Evolutionary conservation across 2,888 invertebrate genomes (phyloP).

Genomic region (Argyra leucocephala): DNA sequence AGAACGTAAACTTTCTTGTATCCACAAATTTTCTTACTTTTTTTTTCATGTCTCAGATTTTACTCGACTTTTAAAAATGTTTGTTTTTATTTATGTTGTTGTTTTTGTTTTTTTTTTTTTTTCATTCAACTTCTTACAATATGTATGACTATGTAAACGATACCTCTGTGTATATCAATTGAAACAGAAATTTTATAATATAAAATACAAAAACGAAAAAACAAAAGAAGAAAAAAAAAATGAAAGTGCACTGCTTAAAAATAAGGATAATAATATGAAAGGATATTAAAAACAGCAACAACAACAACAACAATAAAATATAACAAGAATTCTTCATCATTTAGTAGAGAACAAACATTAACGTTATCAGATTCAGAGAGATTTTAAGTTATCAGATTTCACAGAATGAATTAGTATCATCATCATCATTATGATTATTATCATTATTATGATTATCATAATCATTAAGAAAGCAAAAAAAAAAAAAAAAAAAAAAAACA

Average conservation of each 20-base stretch:
- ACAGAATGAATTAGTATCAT: background rate
- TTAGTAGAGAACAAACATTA: background rate
- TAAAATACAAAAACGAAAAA: too few species aligned
- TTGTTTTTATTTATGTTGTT: too few species aligned
- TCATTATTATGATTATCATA: background rate
- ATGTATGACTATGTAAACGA: background rate
- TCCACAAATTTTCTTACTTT: background rate
- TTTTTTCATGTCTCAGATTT: too few species aligned
- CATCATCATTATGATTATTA: background rate
- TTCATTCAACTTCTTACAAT: background rate
- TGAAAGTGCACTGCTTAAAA: background rate
- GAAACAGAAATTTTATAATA: background rate
- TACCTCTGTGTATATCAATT: background rate
- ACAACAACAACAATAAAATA: background rate
- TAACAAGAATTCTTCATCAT: background rate
- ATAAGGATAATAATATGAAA: background rate
- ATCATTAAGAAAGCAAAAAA: background rate
- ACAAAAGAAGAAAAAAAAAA: background rate
- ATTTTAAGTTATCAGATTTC: background rate
- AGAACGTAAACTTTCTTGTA: too few species aligned
- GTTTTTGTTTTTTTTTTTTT: background rate
- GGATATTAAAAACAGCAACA: background rate
- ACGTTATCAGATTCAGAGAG: background rate
- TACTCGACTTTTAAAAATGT: too few species aligned
- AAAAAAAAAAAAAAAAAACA: too few species aligned